phyloP scores from a whole-genome alignment of 2,113 vertebrate species.

The Dasyornis broadbenti region DNA sequence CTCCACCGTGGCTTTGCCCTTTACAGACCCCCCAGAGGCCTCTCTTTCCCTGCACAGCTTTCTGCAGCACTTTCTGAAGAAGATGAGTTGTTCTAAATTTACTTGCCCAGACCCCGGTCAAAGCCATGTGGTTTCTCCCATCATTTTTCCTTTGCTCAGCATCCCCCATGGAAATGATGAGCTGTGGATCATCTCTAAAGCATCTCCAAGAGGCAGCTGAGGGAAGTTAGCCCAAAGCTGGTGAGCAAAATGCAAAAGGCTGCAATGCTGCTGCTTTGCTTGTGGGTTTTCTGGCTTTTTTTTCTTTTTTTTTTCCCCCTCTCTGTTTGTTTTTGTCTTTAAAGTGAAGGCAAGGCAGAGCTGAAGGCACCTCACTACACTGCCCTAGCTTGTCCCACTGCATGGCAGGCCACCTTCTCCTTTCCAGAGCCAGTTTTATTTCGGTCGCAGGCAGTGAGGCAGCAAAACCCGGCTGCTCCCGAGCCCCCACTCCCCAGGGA shows the following conservation, averaged over 20 bases:
- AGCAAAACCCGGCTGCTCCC: neutral
- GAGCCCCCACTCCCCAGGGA: neutral
- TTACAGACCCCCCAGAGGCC: neutral
- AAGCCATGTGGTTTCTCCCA: neutral
- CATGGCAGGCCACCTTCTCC: neutral
- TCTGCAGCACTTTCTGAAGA: neutral
- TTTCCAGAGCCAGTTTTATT: neutral
- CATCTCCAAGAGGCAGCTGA: neutral
- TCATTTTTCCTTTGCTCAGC: neutral
- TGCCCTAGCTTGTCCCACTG: neutral
- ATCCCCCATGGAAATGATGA: neutral
- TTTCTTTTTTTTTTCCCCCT: rapidly evolving
- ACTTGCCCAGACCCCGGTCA: neutral
- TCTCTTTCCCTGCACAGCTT: too few species aligned
- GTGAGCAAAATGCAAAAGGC: neutral
- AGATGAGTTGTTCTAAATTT: neutral
- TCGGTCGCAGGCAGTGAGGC: rapidly evolving
- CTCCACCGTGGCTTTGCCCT: neutral
- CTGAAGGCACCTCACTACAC: neutral
- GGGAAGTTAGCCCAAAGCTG: neutral
- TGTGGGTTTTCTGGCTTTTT: neutral
- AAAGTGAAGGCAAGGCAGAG: neutral
- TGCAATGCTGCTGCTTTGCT: neutral
- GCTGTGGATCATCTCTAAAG: neutral
- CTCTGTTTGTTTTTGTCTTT: neutral